These are phyloP conservation scores for Chrysolina oricalcia DNA, from an alignment of 2,888 invertebrate genomes.

Conservation along the genomic window DNA sequence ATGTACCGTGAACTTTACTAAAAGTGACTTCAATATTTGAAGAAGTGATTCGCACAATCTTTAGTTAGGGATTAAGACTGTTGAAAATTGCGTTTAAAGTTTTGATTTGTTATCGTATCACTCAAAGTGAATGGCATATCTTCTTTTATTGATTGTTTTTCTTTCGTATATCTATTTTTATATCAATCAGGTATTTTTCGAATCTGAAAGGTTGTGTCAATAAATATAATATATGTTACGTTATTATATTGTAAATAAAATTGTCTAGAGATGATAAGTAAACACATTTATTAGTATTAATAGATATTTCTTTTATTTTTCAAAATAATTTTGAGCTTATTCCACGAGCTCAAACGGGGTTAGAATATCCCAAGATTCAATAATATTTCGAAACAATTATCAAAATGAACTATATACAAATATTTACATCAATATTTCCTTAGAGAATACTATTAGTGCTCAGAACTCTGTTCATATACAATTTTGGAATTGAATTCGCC, in stretches of 20 bases:
- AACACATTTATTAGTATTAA: constrained; percentile 46
- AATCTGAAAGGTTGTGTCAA: constrained; percentile 66
- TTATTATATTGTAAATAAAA: constrained; percentile 69
- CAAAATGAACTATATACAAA: not conserved
- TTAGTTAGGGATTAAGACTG: constrained; percentile 48
- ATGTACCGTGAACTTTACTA: constrained; percentile 54
- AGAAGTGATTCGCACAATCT: constrained; percentile 53
- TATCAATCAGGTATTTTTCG: constrained; percentile 61
- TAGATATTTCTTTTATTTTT: constrained; percentile 38
- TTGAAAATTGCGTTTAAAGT: constrained; percentile 33
- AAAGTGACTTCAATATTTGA: constrained; percentile 43
- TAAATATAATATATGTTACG: constrained; percentile 65
- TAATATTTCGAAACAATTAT: not conserved
- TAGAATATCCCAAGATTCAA: not conserved
- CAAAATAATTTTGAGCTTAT: not conserved
- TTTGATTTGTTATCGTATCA: constrained; percentile 57
- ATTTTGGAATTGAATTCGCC: not conserved
- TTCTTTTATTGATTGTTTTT: constrained; percentile 57
- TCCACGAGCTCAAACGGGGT: not conserved
- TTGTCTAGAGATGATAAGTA: constrained; percentile 61
- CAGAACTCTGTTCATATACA: not conserved
- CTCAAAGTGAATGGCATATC: constrained; percentile 64
- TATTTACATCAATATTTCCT: not conserved
- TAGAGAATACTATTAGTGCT: not conserved
- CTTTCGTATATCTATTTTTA: constrained; percentile 66